These are phyloP conservation scores for Gopherus evgoodei DNA, from an alignment of 2,113 vertebrate species.

Conservation along the genomic window DNA sequence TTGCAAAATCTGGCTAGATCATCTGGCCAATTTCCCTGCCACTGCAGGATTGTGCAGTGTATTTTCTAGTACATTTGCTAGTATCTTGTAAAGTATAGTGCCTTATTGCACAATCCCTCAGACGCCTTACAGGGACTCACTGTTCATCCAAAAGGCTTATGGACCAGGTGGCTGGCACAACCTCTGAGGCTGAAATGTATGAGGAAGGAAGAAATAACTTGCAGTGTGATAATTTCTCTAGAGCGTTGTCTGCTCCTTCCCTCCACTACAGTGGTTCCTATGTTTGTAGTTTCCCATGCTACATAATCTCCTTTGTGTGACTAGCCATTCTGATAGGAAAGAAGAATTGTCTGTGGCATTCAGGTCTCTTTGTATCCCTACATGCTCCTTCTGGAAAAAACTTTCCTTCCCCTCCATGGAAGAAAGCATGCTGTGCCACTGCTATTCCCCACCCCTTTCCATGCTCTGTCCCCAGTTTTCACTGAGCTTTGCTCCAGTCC, in stretches of 20 bases:
- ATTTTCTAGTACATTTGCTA: neutral
- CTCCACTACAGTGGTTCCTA: neutral
- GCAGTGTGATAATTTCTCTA: neutral
- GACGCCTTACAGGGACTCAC: neutral
- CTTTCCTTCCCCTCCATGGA: neutral
- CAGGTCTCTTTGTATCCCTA: neutral
- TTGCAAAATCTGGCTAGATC: rapidly evolving
- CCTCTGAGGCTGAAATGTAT: neutral
- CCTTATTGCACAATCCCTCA: neutral
- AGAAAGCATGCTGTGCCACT: neutral
- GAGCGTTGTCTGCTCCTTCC: neutral
- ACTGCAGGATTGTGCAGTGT: neutral
- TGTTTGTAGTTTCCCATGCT: neutral
- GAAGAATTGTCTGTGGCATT: neutral
- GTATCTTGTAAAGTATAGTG: neutral
- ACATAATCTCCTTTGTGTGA: neutral
- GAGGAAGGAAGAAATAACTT: neutral
- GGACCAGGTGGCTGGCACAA: neutral
- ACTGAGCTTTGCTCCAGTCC: neutral
- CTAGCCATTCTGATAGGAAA: neutral
- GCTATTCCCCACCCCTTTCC: neutral
- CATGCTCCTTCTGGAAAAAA: neutral
- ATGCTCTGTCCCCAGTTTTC: neutral
- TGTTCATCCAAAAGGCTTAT: neutral
- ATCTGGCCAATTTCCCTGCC: rapidly evolving